Evolutionary conservation across 2,888 invertebrate species (phyloP).

Genomic region (Neelides folsomi): DNA sequence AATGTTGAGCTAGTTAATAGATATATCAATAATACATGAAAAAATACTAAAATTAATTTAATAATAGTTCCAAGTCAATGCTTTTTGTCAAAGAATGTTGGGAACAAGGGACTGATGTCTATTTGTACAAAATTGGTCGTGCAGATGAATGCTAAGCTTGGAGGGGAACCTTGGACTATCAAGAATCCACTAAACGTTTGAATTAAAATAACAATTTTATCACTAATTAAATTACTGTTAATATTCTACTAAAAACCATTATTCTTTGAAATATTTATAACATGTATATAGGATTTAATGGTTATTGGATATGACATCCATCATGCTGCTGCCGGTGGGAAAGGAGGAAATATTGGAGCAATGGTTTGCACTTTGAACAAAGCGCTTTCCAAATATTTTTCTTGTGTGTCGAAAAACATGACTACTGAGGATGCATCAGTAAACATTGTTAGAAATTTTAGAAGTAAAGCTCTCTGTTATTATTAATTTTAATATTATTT

Average conservation of each 20-base stretch:
- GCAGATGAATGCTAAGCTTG: slow-evolving; percentile 50
- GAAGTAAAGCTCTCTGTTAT: neutral
- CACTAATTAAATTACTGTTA: too few relatives aligned
- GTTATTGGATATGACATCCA: slow-evolving; percentile 18
- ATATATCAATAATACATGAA: too few relatives aligned
- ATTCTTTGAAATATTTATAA: too few relatives aligned
- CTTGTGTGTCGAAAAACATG: neutral
- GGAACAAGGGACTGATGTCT: slow-evolving; percentile 24
- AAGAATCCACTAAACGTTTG: slow-evolving; percentile 49
- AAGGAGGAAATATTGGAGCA: slow-evolving; percentile 11
- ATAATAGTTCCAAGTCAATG: slow-evolving; percentile 26
- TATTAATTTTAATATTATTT: slow-evolving; percentile 11
- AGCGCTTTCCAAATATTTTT: slow-evolving; percentile 8
- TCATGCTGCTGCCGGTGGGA: slow-evolving; percentile 10
- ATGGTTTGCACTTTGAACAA: slow-evolving; percentile 14
- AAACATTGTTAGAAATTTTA: too few relatives aligned
- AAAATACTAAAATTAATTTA: too few relatives aligned
- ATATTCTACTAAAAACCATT: too few relatives aligned
- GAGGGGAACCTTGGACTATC: slow-evolving; percentile 77
- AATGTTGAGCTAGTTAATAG: too few relatives aligned
- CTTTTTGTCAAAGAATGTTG: slow-evolving; percentile 24
- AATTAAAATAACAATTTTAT: too few relatives aligned
- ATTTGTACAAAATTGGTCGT: slow-evolving; percentile 41
- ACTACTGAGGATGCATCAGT: too few relatives aligned
- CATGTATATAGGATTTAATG: slow-evolving; percentile 34